phyloP scores from a whole-genome alignment of 2,888 invertebrate genomes.

The Nebria brevicollis region DNA sequence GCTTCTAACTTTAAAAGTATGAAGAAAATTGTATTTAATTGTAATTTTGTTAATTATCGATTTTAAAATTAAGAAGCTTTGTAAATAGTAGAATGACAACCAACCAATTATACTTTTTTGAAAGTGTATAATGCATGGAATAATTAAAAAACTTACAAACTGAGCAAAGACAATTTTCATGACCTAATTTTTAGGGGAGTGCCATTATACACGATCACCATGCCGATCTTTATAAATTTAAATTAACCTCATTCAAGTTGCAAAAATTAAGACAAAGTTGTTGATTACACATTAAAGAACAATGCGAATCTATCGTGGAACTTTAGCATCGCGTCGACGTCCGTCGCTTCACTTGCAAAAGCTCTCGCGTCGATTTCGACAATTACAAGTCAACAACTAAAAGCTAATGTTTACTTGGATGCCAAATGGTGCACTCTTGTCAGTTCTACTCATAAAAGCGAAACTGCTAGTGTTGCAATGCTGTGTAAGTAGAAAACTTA shows the following conservation, averaged over 20 bases:
- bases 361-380: neutral
- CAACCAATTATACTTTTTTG: neutral
- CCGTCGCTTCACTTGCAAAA: neutral
- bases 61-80: no score
- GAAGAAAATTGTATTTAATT: no score
- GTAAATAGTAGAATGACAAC: neutral
- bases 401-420: slow-evolving; percentile 13
- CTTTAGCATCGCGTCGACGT: slow-evolving; percentile 3
- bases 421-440: slow-evolving; percentile 2
- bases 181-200: neutral
- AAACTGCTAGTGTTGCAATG: neutral
- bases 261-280: slow-evolving; percentile 13
- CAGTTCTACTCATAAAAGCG: neutral
- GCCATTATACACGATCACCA: neutral
- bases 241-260: slow-evolving; percentile 8
- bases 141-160: neutral
- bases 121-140: neutral
- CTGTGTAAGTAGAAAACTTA: slow-evolving; percentile 5
- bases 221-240: neutral
- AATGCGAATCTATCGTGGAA: slow-evolving; percentile 8
- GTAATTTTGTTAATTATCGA: no score
- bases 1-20: no score
- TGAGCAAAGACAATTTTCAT: neutral
- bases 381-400: slow-evolving; percentile 10
- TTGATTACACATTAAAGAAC: slow-evolving; percentile 21